Conservation (phyloP, 2,113 vertebrate species). For the Neolamprologus ventralis region DNA sequence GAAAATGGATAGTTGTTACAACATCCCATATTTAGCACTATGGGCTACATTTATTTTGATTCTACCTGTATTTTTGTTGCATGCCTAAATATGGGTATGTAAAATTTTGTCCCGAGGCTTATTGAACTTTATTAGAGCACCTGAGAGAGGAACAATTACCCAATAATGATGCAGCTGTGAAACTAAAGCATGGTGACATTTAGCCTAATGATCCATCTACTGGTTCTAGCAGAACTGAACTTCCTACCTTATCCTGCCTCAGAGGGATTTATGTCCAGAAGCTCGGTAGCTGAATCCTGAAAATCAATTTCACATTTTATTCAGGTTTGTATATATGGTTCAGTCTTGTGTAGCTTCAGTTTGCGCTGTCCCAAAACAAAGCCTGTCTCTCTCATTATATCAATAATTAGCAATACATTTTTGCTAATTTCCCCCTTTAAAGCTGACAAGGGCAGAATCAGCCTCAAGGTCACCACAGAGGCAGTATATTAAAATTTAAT, state of each 20-base stretch:
- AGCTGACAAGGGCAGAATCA: slow-evolving; percentile 16
- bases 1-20: not conserved
- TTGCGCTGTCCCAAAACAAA: not conserved
- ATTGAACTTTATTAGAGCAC: not conserved
- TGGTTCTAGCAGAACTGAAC: not conserved
- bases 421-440: slow-evolving; percentile 46
- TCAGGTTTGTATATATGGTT: not conserved
- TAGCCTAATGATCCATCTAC: not conserved
- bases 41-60: not conserved
- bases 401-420: slow-evolving; percentile 37
- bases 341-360: not conserved
- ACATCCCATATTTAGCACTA: not conserved
- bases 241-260: not conserved
- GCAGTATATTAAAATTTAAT: slow-evolving; percentile 54
- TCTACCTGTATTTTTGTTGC: not conserved
- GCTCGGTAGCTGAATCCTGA: not conserved
- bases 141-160: not conserved
- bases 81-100: not conserved
- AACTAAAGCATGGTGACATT: not conserved
- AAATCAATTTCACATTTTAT: not conserved
- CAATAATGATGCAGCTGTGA: not conserved
- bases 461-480: slow-evolving; percentile 46
- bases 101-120: not conserved
- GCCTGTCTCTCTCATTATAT: not conserved
- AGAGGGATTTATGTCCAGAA: not conserved